These are phyloP conservation scores for Sphecodes monilicornis DNA, from an alignment of 2,888 invertebrate species.

Conservation along the genomic window DNA sequence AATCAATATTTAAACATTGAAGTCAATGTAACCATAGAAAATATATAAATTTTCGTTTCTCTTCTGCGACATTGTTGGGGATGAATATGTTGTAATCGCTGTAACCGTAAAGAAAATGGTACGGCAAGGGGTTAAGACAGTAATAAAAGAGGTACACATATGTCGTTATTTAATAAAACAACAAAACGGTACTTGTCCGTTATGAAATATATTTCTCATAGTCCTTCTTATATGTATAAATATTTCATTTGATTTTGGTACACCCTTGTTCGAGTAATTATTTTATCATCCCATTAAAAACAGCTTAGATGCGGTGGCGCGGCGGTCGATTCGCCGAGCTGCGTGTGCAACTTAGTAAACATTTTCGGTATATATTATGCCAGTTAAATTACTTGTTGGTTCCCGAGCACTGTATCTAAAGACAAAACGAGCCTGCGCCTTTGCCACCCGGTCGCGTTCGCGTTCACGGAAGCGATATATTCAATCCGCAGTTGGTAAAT, in stretches of 20 bases:
- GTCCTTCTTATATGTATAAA: neutral
- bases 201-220: neutral
- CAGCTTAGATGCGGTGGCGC: neutral
- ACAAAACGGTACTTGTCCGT: too few relatives aligned
- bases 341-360: neutral
- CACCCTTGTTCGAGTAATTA: neutral
- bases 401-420: neutral
- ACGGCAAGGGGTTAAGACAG: too few relatives aligned
- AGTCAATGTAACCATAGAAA: too few relatives aligned
- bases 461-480: conserved; percentile 4
- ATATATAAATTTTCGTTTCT: too few relatives aligned
- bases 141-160: too few relatives aligned
- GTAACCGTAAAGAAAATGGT: too few relatives aligned
- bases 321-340: neutral
- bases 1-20: too few relatives aligned
- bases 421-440: neutral
- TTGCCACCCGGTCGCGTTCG: neutral
- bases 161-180: too few relatives aligned
- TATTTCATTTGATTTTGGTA: neutral
- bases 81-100: too few relatives aligned
- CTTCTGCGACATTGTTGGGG: too few relatives aligned
- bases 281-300: neutral
- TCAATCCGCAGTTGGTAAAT: neutral
- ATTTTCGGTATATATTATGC: neutral
- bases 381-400: conserved; percentile 4